phyloP scores from a whole-genome alignment of 2,888 invertebrate genomes.

The Anaspis maculata region DNA sequence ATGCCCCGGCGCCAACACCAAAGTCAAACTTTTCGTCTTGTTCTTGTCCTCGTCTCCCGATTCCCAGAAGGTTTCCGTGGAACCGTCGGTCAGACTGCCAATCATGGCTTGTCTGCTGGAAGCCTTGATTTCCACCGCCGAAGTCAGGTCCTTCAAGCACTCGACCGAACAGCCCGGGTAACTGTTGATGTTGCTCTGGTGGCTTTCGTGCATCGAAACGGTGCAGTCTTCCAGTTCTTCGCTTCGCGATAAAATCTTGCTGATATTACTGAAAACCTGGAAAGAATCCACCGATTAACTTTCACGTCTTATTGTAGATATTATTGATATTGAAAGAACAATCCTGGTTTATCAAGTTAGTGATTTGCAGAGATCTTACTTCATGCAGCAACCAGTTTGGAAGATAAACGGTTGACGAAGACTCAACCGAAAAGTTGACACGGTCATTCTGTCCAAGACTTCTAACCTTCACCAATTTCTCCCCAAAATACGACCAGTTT shows the following conservation, averaged over 20 bases:
- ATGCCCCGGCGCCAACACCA: constrained; percentile 55
- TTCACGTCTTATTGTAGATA: no score
- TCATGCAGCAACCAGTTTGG: no score
- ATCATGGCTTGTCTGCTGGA: constrained; percentile 94
- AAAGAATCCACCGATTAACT: background rate
- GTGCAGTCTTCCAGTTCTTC: constrained; percentile 67
- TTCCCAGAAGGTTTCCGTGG: constrained; percentile 99
- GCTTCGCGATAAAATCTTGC: constrained; percentile 86
- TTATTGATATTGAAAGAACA: no score
- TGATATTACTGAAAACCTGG: constrained; percentile 85
- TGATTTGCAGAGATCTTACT: no score
- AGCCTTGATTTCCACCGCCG: constrained; percentile 70
- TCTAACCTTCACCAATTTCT: no score
- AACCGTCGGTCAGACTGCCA: constrained; percentile 83
- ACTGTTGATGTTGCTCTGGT: constrained; percentile 42
- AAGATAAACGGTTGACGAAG: no score
- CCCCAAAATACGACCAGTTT: no score
- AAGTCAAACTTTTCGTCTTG: constrained; percentile 77
- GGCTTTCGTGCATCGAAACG: constrained; percentile 51
- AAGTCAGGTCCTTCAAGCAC: constrained; percentile 65
- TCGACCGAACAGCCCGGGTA: constrained; percentile 51
- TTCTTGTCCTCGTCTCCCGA: constrained; percentile 95
- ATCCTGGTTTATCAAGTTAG: no score
- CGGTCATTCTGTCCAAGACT: no score
- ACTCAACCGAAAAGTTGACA: no score